Percentiles rank a stretch among this genome's conserved stretches.
Conservation (phyloP, 2,113 vertebrate genomes). For the Chlorodrepanis virens region DNA sequence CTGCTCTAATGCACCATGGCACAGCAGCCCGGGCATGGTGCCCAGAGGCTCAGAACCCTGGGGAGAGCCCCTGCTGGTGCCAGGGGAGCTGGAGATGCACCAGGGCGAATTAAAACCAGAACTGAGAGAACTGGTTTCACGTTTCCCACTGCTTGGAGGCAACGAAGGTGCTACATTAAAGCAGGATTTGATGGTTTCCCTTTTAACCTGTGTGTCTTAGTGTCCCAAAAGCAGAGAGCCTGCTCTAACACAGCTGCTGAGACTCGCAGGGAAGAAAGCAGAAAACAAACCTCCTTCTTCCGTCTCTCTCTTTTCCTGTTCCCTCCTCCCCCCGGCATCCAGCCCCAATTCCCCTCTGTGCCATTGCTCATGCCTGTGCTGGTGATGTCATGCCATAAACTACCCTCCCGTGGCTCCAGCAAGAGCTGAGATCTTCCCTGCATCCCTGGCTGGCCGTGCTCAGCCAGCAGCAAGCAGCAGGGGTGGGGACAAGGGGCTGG, state of each 20-base stretch:
- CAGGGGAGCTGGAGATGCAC: not conserved
- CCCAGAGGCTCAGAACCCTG: not conserved
- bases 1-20: not conserved
- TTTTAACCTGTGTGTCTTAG: not conserved
- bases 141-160: not conserved
- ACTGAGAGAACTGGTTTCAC: not conserved
- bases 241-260: not conserved
- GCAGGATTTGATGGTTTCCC: not conserved
- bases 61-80: not conserved
- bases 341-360: not conserved
- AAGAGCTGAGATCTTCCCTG: not conserved
- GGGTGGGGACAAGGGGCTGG: not conserved
- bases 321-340: not conserved
- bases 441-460: not conserved
- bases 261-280: not conserved
- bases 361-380: not conserved
- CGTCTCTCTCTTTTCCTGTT: not conserved
- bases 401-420: not conserved
- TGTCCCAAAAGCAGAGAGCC: not conserved
- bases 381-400: not conserved
- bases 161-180: rapidly evolving
- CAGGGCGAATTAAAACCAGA: not conserved
- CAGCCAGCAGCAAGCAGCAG: not conserved
- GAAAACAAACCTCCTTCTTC: not conserved
- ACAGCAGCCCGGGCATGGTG: not conserved